A percentile compares a stretch with the other conserved stretches of the same genome.
phyloP scores from a whole-genome alignment of 2,888 invertebrate species.

The Anoncus sp. region DNA sequence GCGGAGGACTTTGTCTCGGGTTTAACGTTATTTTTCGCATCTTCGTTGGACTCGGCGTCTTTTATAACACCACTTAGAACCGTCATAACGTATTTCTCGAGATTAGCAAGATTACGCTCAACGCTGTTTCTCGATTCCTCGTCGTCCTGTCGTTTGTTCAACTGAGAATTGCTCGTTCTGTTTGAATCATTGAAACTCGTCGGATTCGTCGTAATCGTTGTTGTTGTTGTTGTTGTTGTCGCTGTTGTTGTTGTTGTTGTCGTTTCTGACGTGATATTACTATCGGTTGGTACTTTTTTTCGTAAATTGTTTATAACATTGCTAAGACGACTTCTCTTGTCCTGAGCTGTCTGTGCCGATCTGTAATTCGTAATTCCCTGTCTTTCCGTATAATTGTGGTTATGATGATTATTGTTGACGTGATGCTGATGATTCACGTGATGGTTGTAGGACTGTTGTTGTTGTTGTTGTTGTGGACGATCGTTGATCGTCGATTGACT shows the following conservation, averaged over 20 bases:
- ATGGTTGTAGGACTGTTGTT: conserved; percentile 39
- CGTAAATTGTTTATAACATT: conserved; percentile 81
- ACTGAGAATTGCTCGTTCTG: conserved; percentile 18
- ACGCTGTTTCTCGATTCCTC: conserved; percentile 70
- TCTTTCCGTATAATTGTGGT: conserved; percentile 51
- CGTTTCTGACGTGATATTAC: background rate
- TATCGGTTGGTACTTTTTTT: conserved; percentile 77
- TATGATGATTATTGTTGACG: conserved; percentile 29
- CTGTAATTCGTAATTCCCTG: conserved; percentile 55
- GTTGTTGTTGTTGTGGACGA: conserved; percentile 72
- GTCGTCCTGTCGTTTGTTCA: conserved; percentile 49
- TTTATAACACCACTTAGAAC: conserved; percentile 80
- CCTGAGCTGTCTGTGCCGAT: conserved; percentile 76
- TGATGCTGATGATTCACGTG: conserved; percentile 18
- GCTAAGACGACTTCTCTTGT: conserved; percentile 80
- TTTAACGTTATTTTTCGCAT: conserved; percentile 47
- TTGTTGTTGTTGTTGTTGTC: conserved; percentile 3
- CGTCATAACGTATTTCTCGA: conserved; percentile 81
- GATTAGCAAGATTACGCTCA: conserved; percentile 78
- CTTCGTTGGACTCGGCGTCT: conserved; percentile 73
- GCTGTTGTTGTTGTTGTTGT: conserved; percentile 1
- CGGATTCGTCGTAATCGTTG: conserved; percentile 6
- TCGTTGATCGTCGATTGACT: conserved; percentile 73
- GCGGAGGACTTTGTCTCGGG: conserved; percentile 1
- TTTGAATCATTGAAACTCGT: conserved; percentile 34